These are phyloP conservation scores for Diplosoma virens DNA, from an alignment of 23 tunicate genomes.

Conservation along the genomic window DNA sequence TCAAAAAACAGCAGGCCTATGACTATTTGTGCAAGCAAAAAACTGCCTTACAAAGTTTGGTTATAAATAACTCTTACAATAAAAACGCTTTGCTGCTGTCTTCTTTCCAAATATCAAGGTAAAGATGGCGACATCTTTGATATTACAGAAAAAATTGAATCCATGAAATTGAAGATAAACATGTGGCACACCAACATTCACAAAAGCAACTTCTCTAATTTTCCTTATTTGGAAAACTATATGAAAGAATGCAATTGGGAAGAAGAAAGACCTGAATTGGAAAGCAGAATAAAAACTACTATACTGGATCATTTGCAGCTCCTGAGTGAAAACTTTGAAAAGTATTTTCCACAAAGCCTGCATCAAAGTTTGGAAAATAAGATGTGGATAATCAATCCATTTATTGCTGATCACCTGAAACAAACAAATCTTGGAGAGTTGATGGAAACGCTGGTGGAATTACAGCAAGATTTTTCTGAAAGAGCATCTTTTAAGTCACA, in stretches of 20 bases:
- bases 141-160: not conserved
- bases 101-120: too few species aligned
- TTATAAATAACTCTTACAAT: too few species aligned
- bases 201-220: slow-evolving; percentile 25
- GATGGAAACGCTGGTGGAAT: slow-evolving; percentile 39
- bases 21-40: too few species aligned
- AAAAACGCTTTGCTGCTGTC: too few species aligned
- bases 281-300: slow-evolving; percentile 21
- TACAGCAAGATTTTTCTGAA: slow-evolving; percentile 36
- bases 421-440: slow-evolving; percentile 36
- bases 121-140: too few species aligned
- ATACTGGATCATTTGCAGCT: slow-evolving; percentile 38
- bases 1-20: too few species aligned
- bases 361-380: slow-evolving; percentile 39
- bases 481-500: slow-evolving; percentile 21
- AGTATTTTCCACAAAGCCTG: slow-evolving; percentile 33
- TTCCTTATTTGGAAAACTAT: slow-evolving; percentile 29
- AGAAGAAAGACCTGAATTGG: slow-evolving; percentile 15
- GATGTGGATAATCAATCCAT: slow-evolving; percentile 40
- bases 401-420: slow-evolving; percentile 33
- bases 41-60: too few species aligned
- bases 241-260: slow-evolving; percentile 31
- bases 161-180: not conserved
- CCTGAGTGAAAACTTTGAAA: slow-evolving; percentile 16
- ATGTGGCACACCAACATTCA: not conserved